These are phyloP conservation scores for Lycaena phlaeas DNA, from an alignment of 2,888 invertebrate genomes.

Conservation along the genomic window DNA sequence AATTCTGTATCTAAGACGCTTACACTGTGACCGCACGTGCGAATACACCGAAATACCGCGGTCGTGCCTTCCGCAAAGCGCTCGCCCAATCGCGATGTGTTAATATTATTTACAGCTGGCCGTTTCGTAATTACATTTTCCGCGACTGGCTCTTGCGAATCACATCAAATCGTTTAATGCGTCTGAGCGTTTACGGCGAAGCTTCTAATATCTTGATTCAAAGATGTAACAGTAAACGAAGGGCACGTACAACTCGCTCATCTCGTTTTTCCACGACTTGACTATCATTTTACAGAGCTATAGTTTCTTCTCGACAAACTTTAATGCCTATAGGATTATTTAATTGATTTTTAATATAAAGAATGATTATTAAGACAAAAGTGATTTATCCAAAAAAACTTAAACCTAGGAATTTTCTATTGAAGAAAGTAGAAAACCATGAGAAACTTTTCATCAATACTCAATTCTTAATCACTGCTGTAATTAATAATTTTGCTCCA, in stretches of 20 bases:
- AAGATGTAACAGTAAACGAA: slow-evolving; percentile 7
- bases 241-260: slow-evolving; percentile 2
- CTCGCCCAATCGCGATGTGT: slow-evolving; percentile 58
- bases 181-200: slow-evolving; percentile 9
- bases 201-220: slow-evolving; percentile 5
- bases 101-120: slow-evolving; percentile 61
- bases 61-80: slow-evolving; percentile 57
- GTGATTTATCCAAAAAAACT: too few species aligned
- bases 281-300: neutral
- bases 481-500: too few species aligned
- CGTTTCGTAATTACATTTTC: slow-evolving; percentile 39
- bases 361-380: too few species aligned
- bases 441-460: too few species aligned
- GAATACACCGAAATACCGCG: slow-evolving; percentile 46
- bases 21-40: slow-evolving; percentile 22
- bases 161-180: slow-evolving; percentile 18
- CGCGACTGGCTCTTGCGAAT: slow-evolving; percentile 19
- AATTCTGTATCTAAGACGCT: slow-evolving; percentile 16
- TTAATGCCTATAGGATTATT: too few species aligned
- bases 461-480: too few species aligned
- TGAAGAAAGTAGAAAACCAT: too few species aligned
- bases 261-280: neutral
- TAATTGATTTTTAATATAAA: too few species aligned
- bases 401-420: too few species aligned
- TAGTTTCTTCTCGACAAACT: too few species aligned